Percentiles rank a stretch among this genome's conserved stretches.
phyloP scores from a whole-genome alignment of 2,888 invertebrate genomes.

The Synanthedon formicaeformis region DNA sequence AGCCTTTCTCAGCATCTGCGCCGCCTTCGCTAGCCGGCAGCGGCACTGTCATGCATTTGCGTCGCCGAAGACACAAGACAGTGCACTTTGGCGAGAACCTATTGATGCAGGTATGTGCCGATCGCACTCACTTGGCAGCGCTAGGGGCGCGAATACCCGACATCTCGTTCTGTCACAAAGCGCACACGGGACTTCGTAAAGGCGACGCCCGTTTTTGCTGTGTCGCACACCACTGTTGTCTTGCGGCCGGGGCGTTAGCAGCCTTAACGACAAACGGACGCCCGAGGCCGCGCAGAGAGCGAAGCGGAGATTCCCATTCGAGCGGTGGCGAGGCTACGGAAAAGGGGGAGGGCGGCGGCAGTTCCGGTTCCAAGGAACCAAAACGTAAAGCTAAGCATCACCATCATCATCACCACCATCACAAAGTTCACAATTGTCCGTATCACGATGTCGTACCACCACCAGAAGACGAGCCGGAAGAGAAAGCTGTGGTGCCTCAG shows the following conservation, averaged over 20 bases:
- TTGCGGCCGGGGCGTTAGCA: constrained; percentile 51
- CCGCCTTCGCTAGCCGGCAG: constrained; percentile 67
- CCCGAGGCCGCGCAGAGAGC: constrained; percentile 47
- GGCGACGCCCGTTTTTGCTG: constrained; percentile 61
- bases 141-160: constrained; percentile 62
- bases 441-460: constrained; percentile 50
- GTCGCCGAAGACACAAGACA: constrained; percentile 80
- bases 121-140: constrained; percentile 70
- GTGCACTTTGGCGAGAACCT: constrained; percentile 84
- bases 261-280: constrained; percentile 47
- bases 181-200: constrained; percentile 50
- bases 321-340: constrained; percentile 60
- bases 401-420: constrained; percentile 52
- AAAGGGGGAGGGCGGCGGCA: constrained; percentile 41
- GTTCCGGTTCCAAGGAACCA: constrained; percentile 28
- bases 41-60: constrained; percentile 69
- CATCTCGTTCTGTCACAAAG: constrained; percentile 62
- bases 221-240: constrained; percentile 64
- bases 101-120: constrained; percentile 79
- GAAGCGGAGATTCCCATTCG: constrained; percentile 61
- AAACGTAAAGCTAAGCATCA: constrained; percentile 49
- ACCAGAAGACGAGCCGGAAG: constrained; percentile 41
- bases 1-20: constrained; percentile 69
- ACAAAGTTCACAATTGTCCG: constrained; percentile 55
- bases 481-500: constrained; percentile 44